Evolutionary conservation across 2,797 vertebrate species (phyloP), one percentile per base, ranked within the genome.

Genomic region (Malacoctenus gilli): DNA sequence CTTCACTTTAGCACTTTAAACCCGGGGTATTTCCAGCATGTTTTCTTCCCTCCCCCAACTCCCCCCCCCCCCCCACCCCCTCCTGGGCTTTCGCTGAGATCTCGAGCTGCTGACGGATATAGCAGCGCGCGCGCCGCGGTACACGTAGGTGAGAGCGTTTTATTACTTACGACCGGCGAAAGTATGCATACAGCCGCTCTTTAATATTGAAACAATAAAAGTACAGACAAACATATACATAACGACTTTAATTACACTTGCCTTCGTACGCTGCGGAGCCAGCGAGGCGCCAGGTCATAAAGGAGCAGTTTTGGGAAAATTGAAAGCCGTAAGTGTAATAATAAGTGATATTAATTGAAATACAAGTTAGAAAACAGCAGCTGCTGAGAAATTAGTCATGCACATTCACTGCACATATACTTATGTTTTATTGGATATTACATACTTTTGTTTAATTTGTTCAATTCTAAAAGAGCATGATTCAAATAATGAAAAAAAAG

Each of bases 1-100:
- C 85, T 82, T 78, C 83, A 85, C 82, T 89, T 89, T 88, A 89
- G 80, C 88, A 86, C 88, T 91, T 91, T 91, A 89, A 90, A 84
- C 85, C 86, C 77, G 0, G 80, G 82, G 79, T 90, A 88, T 91
- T 91, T 91, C 87, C 85, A 86, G 81, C 86, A 79, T 76, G 72
- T 75, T 85, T 79, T 87, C 70, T 79, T 77, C 73, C 60, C 38
- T 39, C 76, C 80, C 87, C 88, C 78, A 72, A 59, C 37, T 39
- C 77, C 80, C 73, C 60, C 37, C 41, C 77, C 79, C 87, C 88
- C 78, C 73, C 60, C 38, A 39, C 76, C 80, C 86, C 87, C 88
- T 85, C 79, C 40, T 73, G 87, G 86, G 85, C 70, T 82, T 88
- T 81, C 77, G 71, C 85, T 79, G 84, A 83, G 86, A 89, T 90